Conservation (phyloP, 2,888 invertebrate species). For the Euzetes globulus region DNA sequence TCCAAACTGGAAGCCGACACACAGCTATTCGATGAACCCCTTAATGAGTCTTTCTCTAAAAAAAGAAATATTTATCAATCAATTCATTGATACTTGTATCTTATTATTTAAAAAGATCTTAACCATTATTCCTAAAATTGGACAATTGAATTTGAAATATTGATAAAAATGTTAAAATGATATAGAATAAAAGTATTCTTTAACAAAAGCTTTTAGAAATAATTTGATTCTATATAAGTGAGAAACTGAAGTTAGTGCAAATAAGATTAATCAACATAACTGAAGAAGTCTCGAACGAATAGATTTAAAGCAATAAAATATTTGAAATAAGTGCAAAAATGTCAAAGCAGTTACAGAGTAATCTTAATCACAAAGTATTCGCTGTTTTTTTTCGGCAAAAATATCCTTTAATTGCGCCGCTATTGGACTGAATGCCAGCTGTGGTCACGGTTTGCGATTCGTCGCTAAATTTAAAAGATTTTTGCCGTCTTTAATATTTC, state of each 20-base stretch:
- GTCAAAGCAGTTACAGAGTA: background rate
- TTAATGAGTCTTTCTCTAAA: background rate
- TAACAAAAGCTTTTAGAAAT: too few species aligned
- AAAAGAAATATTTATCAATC: background rate
- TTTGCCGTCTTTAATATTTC: too few species aligned
- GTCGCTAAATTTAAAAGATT: too few species aligned
- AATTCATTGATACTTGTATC: background rate
- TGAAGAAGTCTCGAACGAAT: too few species aligned
- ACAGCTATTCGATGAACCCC: background rate
- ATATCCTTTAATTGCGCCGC: background rate
- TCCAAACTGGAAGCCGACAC: slow-evolving; percentile 55
- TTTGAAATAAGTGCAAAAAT: background rate
- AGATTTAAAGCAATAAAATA: background rate
- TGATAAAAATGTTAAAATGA: too few species aligned
- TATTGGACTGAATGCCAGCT: background rate
- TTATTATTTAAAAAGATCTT: too few species aligned
- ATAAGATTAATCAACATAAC: too few species aligned
- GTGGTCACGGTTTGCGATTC: background rate
- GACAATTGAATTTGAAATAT: too few species aligned
- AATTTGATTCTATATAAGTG: too few species aligned
- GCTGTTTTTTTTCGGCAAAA: background rate
- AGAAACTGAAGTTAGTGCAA: too few species aligned
- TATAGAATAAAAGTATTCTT: too few species aligned
- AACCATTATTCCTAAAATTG: too few species aligned
- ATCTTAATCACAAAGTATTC: background rate